Percentiles rank a stretch among this genome's conserved stretches.
phyloP scores from a whole-genome alignment of 2,113 vertebrate genomes.

The Mionectes macconnelli region DNA sequence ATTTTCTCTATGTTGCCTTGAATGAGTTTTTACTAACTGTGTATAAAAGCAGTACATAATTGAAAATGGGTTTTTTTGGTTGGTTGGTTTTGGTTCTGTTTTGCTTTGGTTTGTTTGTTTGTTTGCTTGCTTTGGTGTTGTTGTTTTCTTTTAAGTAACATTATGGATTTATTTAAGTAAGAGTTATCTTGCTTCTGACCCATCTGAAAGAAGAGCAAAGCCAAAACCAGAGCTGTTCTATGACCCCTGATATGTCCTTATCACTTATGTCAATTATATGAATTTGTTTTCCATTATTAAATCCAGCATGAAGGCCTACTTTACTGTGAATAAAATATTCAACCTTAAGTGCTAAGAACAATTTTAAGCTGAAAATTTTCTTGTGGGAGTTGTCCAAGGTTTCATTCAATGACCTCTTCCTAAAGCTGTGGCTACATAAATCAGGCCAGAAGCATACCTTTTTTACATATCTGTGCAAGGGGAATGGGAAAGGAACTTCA shows the following conservation, averaged over 20 bases:
- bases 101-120: background rate
- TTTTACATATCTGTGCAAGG: background rate
- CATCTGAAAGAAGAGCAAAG: background rate
- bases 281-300: background rate
- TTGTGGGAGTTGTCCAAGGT: background rate
- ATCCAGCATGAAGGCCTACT: background rate
- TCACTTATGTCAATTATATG: background rate
- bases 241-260: background rate
- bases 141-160: background rate
- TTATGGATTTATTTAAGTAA: background rate
- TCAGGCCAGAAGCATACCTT: background rate
- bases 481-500: background rate
- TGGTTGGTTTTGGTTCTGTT: background rate
- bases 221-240: background rate
- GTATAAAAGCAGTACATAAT: background rate
- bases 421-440: background rate
- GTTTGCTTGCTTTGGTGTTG: background rate
- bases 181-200: background rate
- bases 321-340: background rate
- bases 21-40: background rate
- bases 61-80: background rate
- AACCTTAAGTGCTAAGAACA: background rate
- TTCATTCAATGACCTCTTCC: background rate
- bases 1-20: background rate
- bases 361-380: background rate